Evolutionary conservation across 2,797 vertebrate genomes (phyloP), one percentile per base, ranked within the genome.

Genomic region (Mycteria americana): DNA sequence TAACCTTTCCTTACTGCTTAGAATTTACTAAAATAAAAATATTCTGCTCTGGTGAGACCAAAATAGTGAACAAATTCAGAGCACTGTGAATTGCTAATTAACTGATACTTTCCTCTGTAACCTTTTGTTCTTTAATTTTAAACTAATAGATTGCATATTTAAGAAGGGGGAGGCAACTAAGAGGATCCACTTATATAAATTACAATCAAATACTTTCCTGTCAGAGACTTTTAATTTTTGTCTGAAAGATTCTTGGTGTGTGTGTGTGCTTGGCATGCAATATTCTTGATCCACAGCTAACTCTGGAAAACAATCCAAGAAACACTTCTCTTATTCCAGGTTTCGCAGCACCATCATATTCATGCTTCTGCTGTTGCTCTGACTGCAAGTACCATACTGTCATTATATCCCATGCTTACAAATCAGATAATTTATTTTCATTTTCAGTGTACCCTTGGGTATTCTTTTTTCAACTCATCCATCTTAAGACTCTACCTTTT

Each of bases 81-180:
- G 24, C n/a, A 90, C 45, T 90, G 28, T 65, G 48, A 97, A 85
- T 82, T 88, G 23, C 45, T 87, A 45, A 81, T 87, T 87, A 95
- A 62, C 27, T 0, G 4, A 45, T 88, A n/a, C 33, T 73, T 95
- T 51, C 3, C 13, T 77, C 67, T 45, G 18, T 19, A 75, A 78
- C 25, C 25, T 94, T 69, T 88, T 88, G 56, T 81, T 93, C 41
- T 85, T 85, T 23, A 74, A 37, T 48, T 72, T 91, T 87, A 83
- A 77, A 85, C 33, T 3, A 77, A 53, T 35, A 72, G 16, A 63
- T 22, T 39, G 3, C 24, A n/a, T 80, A 79, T 91, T 92, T 80
- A 65, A 65, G 41, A 85, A 81, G 30, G 17, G 2, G 17, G 13
- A 54, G 9, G 27, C 7, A 6, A 70, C 45, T 92, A 57, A 74